Evolutionary conservation across 64 coral and sea anemone species (phyloP), one percentile per base, ranked within the genome.

Genomic region (Astreopora myriophthalma): DNA sequence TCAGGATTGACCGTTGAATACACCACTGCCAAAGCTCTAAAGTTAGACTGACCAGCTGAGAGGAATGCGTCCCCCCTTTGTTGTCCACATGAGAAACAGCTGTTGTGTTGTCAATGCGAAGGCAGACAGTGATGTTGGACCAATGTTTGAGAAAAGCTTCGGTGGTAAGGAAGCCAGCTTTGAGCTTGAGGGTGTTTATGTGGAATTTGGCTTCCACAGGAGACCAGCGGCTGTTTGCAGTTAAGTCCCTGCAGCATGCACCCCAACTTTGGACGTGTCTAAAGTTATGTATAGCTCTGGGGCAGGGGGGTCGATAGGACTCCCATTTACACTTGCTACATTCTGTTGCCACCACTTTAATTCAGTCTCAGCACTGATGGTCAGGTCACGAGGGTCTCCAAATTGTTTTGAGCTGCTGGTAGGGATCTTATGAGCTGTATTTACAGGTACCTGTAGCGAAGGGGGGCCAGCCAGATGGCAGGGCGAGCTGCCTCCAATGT

Each of bases 21-120:
- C 88, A 67, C 51, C 88, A 79, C 10, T 89, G 40, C 40, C 6
- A 81, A 17, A 92, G 48, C 35, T 44, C 40, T 44, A 44, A 44
- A 44, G 40, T 44, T 44, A 1, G 1, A 44, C 40, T 44, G 40
- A 44, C 40, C 6, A 44, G 40, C 40, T 44, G 11, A 5, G 11
- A 44, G 40, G 6, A 8, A 2, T 44, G 40, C n/a, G n/a, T n/a
- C n/a, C n/a, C n/a, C n/a, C n/a, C n/a, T n/a, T n/a, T n/a, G n/a
- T n/a, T n/a, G n/a, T 81, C 27, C n/a, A n/a, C n/a, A n/a, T 44
- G 11, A 11, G 40, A 5, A 44, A 44, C 40, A 44, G 64, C 6
- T 5, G 40, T 44, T 8, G 40, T 44, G 6, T 44, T 44, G 6
- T 44, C 40, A 5, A 44, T 44, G 40, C 40, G 2, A 44, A 44